Percentiles rank a stretch among this genome's conserved stretches.
Evolutionary conservation across 2,797 vertebrate species (phyloP).

Genomic region (Galagoides demidoff): DNA sequence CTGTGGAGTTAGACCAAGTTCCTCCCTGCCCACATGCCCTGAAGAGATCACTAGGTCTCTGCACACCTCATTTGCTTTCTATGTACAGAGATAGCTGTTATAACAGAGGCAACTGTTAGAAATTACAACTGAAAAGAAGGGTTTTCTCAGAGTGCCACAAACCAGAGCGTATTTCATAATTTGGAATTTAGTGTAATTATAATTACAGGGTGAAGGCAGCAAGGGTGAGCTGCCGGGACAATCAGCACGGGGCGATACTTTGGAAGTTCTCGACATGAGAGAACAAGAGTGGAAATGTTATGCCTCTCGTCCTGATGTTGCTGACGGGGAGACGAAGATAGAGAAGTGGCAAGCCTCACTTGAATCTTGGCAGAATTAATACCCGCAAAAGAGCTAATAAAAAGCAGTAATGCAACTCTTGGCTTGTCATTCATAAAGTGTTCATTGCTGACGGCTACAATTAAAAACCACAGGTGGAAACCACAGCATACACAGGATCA

Average conservation of each 20-base stretch:
- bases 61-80: neutral
- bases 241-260: neutral
- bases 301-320: too few relatives aligned
- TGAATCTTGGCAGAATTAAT: neutral
- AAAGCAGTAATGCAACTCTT: rapidly evolving
- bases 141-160: neutral
- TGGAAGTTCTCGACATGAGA: rapidly evolving
- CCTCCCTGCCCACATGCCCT: rapidly evolving
- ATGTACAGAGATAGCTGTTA: too few relatives aligned
- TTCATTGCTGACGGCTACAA: too few relatives aligned
- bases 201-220: rapidly evolving
- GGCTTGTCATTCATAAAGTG: neutral
- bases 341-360: too few relatives aligned
- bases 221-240: rapidly evolving
- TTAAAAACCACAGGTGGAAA: neutral
- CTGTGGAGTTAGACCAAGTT: rapidly evolving
- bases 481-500: neutral
- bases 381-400: neutral
- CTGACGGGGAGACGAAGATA: rapidly evolving
- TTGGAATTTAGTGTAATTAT: neutral
- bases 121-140: too few relatives aligned
- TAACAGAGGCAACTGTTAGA: too few relatives aligned
- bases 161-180: too few relatives aligned
- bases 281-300: rapidly evolving
- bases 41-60: neutral